A percentile compares a stretch with the other conserved stretches of the same genome.
Evolutionary conservation across 2,113 vertebrate genomes (phyloP).

Genomic region (Condylura cristata): DNA sequence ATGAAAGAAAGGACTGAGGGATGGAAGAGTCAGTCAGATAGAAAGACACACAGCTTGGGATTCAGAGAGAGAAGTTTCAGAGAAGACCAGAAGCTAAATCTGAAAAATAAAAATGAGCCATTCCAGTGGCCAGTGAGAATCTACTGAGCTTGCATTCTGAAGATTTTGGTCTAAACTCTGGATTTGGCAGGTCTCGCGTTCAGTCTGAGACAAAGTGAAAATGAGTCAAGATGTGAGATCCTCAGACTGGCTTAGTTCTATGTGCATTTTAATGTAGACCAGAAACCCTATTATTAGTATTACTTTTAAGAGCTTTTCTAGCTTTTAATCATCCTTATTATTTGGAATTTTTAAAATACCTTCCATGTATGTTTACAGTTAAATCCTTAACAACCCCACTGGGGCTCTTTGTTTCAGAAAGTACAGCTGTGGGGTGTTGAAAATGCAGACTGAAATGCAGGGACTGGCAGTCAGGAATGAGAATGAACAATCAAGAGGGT

Average conservation of each 20-base stretch:
- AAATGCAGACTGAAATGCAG: neutral
- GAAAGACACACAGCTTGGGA: neutral
- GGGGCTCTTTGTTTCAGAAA: neutral
- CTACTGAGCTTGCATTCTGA: neutral
- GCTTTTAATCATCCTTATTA: slow-evolving; percentile 35
- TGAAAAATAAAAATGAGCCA: neutral
- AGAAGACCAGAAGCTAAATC: neutral
- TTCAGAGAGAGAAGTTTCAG: neutral
- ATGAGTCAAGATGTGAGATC: neutral
- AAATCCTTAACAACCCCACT: neutral
- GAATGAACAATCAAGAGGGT: neutral
- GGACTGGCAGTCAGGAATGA: neutral
- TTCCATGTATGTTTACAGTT: neutral
- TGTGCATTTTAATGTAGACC: neutral
- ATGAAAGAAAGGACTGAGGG: neutral
- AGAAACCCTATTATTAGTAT: neutral
- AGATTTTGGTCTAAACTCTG: neutral
- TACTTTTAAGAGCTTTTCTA: neutral
- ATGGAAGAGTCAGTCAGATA: neutral
- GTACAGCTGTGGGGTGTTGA: neutral
- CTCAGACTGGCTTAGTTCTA: neutral
- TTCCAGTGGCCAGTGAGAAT: neutral
- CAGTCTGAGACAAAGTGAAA: neutral
- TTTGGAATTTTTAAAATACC: neutral
- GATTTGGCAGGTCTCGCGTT: neutral